Percentiles rank a stretch among this genome's conserved stretches.
These are phyloP conservation scores for Xyrichtys novacula DNA, from an alignment of 2,797 vertebrate genomes.

Conservation along the genomic window DNA sequence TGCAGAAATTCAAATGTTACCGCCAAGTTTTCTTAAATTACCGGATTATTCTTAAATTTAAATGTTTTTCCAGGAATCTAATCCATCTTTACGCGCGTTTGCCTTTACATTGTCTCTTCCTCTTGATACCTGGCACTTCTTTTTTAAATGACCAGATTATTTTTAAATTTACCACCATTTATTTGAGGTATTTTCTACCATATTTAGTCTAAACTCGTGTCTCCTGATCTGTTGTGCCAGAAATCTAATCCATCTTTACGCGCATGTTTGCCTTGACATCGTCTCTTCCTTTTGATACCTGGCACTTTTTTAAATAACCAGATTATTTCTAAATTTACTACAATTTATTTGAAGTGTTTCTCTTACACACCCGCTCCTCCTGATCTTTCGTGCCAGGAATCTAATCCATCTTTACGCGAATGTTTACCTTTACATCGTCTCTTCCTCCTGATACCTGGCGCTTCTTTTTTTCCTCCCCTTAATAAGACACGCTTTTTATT, in stretches of 20 bases:
- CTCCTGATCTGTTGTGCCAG: neutral
- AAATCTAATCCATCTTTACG: neutral
- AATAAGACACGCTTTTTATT: conserved; percentile 30
- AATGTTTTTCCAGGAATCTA: neutral
- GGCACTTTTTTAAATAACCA: neutral
- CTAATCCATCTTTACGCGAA: neutral
- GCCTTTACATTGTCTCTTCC: conserved; percentile 19
- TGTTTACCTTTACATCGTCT: conserved; percentile 33
- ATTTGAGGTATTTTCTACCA: too few species aligned
- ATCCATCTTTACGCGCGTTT: conserved; percentile 5
- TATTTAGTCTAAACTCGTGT: too few species aligned
- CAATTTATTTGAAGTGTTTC: too few species aligned
- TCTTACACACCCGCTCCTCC: too few species aligned
- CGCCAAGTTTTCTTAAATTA: fast-evolving
- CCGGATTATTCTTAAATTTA: neutral
- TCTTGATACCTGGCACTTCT: conserved; percentile 4
- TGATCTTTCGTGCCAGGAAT: neutral
- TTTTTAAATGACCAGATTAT: neutral
- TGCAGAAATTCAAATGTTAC: neutral
- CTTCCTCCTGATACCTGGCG: conserved; percentile 12
- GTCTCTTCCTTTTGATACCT: conserved; percentile 14
- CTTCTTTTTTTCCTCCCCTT: conserved; percentile 10
- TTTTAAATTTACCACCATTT: too few species aligned
- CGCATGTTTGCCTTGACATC: conserved; percentile 32
- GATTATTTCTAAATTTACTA: neutral